Conservation (phyloP, 2,888 invertebrate genomes). For the Rhogogaster chlorosoma region DNA sequence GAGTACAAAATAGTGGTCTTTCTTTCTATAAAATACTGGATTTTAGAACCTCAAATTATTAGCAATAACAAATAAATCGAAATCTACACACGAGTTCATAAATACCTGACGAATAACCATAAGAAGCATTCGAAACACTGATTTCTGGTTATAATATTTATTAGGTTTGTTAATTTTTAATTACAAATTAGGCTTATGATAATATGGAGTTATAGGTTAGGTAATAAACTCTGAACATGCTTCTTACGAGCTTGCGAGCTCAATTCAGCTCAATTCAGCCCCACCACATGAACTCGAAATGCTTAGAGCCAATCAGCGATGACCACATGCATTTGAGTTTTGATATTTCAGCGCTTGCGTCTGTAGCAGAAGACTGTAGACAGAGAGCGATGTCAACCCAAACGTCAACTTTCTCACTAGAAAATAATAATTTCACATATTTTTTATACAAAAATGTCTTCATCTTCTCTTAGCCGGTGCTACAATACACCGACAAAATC, state of each 20-base stretch:
- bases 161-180: background rate
- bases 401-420: background rate
- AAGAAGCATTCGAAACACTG: background rate
- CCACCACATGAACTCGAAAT: background rate
- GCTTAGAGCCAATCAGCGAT: slow-evolving; percentile 14
- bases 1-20: background rate
- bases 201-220: background rate
- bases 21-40: background rate
- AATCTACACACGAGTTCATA: background rate
- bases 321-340: slow-evolving; percentile 31
- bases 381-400: slow-evolving; percentile 20
- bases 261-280: background rate
- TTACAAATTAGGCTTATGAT: background rate
- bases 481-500: slow-evolving; percentile 56
- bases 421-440: slow-evolving; percentile 4
- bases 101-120: background rate
- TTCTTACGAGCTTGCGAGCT: background rate
- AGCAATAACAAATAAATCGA: background rate
- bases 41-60: background rate
- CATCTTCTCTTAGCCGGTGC: slow-evolving; percentile 57
- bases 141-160: background rate
- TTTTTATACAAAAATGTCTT: slow-evolving; percentile 59
- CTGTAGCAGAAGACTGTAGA: background rate
- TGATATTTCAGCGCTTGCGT: slow-evolving; percentile 18
- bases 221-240: background rate